phyloP scores from a whole-genome alignment of 2,113 vertebrate genomes.

The Triplophysa siluroides region DNA sequence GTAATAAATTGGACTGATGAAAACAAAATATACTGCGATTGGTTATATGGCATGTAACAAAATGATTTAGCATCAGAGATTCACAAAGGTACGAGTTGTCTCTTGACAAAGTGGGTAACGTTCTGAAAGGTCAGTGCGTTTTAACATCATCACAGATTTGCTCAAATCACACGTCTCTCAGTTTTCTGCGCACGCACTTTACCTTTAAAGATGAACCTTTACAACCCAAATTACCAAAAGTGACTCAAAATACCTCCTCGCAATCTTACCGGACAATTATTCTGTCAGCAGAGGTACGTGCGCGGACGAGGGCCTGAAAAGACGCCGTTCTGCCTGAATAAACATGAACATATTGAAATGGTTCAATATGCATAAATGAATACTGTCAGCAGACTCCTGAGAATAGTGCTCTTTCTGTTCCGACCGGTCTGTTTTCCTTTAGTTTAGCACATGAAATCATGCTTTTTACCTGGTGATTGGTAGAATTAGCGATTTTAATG shows the following conservation, averaged over 20 bases:
- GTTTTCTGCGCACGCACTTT: background rate
- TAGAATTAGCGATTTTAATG: constrained; percentile 42
- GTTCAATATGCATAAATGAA: constrained; percentile 29
- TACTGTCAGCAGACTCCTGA: constrained; percentile 73
- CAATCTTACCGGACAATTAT: background rate
- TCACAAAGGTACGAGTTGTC: background rate
- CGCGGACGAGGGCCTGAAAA: background rate
- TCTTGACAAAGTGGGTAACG: background rate
- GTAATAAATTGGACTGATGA: background rate
- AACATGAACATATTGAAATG: constrained; percentile 34
- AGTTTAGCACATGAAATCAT: constrained; percentile 19
- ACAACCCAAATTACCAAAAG: background rate
- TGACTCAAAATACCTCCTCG: background rate
- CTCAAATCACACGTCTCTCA: background rate
- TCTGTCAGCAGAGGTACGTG: background rate
- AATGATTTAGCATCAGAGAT: constrained; percentile 11
- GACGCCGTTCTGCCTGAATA: constrained; percentile 17
- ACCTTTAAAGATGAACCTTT: background rate
- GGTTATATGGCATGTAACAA: background rate
- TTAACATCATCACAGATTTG: no score
- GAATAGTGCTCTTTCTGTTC: constrained; percentile 61
- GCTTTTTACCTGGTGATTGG: constrained; percentile 35
- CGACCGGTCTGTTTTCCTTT: constrained; percentile 48
- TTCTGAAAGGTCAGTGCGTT: background rate
- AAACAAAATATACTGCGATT: background rate